Base-by-base conservation (phyloP, 2,888 invertebrate species). In the Brachypalpus laphriformis region DNA sequence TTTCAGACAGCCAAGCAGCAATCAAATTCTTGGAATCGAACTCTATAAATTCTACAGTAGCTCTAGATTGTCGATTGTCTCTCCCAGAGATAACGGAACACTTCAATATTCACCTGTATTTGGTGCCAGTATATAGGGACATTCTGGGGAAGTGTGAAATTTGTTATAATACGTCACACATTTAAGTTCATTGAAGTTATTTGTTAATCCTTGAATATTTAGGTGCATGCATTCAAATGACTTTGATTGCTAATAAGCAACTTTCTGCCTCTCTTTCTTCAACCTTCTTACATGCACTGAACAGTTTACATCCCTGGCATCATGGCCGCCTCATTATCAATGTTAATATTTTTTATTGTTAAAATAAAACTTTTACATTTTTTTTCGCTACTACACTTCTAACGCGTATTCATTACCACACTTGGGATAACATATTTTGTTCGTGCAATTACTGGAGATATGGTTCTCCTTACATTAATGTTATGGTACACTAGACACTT, bases 141-240 rank as follows among this genome's bases (percentile, higher is more conserved):
- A n/a, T n/a, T n/a, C n/a, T n/a, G n/a, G n/a, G n/a, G n/a, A n/a
- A n/a, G n/a, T 37, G n/a, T 37, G 5, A 86, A 89, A 91, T 89
- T 89, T 89, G 96, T 96, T 96, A 94, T 96, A 95, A 88, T 95
- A 94, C 88, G 96, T 96, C 89, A 95, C 94, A 89, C 94, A 93
- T 65, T 95, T 94, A 68, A 96, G 96, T 91, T 95, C 95, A 88
- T 96, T n/a, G n/a, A n/a, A n/a, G n/a, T n/a, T n/a, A n/a, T n/a
- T n/a, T n/a, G n/a, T n/a, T n/a, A n/a, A n/a, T 95, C 65, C 95
- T 92, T 96, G 96, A 92, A 94, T 94, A 90, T 96, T 95, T 90
- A 95, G 92, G 72, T 96, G 93, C 90, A 95, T 95, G 88, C 95
- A 94, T 90, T 96, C 45, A 45, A 45, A 45, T 5, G 11, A 16